Percentiles rank a stretch among this genome's conserved stretches.
Conservation (phyloP, 1,140 invertebrate genomes). For the Platyscapa corneri region DNA sequence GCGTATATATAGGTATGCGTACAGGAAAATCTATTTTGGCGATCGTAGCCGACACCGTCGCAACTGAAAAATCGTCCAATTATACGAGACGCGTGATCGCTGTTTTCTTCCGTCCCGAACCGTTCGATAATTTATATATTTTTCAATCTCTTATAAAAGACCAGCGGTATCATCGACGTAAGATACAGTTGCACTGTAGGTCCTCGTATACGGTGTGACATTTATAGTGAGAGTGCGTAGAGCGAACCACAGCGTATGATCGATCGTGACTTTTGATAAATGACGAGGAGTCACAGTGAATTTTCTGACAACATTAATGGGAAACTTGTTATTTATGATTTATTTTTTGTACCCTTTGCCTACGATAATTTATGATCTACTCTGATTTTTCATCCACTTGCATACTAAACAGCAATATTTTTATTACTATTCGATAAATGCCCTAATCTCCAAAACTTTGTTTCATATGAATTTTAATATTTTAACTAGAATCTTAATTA, state of each 20-base stretch:
- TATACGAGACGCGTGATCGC: slow-evolving; percentile 41
- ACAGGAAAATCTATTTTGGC: slow-evolving; percentile 64
- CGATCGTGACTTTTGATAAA: slow-evolving; percentile 38
- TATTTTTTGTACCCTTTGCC: slow-evolving; percentile 11
- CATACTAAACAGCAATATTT: not conserved
- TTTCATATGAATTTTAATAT: not conserved
- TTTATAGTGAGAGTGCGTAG: slow-evolving; percentile 25
- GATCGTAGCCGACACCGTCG: slow-evolving; percentile 22
- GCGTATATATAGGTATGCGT: not conserved
- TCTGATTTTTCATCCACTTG: not conserved
- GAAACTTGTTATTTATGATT: slow-evolving; percentile 39
- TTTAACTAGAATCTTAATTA: not conserved
- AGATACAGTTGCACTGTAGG: slow-evolving; percentile 18
- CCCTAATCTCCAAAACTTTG: not conserved
- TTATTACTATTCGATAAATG: not conserved
- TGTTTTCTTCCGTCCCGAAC: not conserved
- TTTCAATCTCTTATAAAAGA: slow-evolving; percentile 39
- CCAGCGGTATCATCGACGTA: not conserved
- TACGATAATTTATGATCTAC: not conserved
- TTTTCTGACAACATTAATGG: slow-evolving; percentile 36
- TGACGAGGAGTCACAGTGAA: slow-evolving; percentile 11
- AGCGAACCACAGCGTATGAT: slow-evolving; percentile 11
- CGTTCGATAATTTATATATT: slow-evolving; percentile 44
- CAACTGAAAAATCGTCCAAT: slow-evolving; percentile 59
- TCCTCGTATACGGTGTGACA: not conserved